Evolutionary conservation across 1,140 invertebrate species (phyloP), one percentile per base, ranked within the genome.

Genomic region (Araneus ventricosus): DNA sequence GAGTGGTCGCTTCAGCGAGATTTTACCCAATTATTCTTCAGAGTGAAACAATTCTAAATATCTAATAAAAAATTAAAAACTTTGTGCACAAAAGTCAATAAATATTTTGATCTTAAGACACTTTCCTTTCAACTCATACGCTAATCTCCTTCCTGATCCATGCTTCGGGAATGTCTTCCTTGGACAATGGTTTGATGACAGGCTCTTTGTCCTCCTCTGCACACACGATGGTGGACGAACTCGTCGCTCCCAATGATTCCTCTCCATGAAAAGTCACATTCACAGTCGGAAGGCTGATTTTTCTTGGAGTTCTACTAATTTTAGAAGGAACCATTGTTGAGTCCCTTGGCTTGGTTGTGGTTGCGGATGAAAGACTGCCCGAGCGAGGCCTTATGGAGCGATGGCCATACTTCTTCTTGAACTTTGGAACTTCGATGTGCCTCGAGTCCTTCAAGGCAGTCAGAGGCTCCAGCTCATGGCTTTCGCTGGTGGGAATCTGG

Each of bases 401-500:
- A 30, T 89, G 88, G 52, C 90, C 30, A 59, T 91, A 84, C 67
- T 94, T 89, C 80, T 84, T 92, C 90, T 94, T 92, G 63, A 94
- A 80, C 79, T 93, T 90, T 30, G 59, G 61, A 37, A 87, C 79
- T 39, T 93, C 85, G 14, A 63, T 70, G 22, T 27, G 37, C n/a
- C 80, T 34, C 14, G 67, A 45, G 39, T 34, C 86, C 30, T 90
- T 93, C 45, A 88, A 17, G 24, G 80, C 94, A 1, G 95, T 95
- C 30, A 96, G 94, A 14, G 95, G 95, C 93, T 96, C 96, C 34
- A 96, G 94, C 94, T 96, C 96, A 90, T 95, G 95, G 27, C 94
- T 95, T 92, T 96, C 95, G 88, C 95, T 95, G n/a, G 94, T 94
- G 80, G 95, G 94, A 91, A 94, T 80, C 52, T 94, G 94, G 61